phyloP scores from a whole-genome alignment of 2,888 invertebrate species.

The Myopa testacea region DNA sequence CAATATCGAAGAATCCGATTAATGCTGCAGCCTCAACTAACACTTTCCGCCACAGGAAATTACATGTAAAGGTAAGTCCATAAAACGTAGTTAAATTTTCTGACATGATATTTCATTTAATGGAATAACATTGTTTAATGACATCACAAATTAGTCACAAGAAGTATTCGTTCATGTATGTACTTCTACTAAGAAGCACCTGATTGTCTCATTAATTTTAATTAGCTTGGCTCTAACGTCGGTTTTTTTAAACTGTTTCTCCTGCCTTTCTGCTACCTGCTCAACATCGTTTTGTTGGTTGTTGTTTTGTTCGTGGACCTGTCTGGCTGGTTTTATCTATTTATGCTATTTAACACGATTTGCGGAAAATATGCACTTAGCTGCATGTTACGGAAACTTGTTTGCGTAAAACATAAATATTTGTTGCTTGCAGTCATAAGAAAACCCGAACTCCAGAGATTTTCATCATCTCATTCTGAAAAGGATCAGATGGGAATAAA shows the following conservation, averaged over 20 bases:
- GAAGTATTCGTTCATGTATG: no score
- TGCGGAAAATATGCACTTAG: no score
- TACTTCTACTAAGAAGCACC: background rate
- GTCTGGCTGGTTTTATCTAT: no score
- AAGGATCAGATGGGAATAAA: no score
- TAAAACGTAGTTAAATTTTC: background rate
- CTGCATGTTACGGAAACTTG: no score
- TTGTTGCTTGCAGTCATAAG: no score
- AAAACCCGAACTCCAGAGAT: no score
- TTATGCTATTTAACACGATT: no score
- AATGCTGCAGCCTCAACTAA: slow-evolving; percentile 38
- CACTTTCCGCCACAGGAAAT: slow-evolving; percentile 16
- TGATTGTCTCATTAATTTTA: slow-evolving; percentile 4
- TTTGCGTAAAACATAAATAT: no score
- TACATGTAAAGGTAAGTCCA: slow-evolving; percentile 44
- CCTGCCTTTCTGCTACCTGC: slow-evolving; percentile 35
- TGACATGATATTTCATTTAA: background rate
- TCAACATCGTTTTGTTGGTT: background rate
- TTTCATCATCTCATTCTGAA: no score
- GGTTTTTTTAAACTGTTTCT: background rate
- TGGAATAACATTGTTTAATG: background rate
- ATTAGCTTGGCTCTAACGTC: background rate
- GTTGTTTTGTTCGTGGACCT: slow-evolving; percentile 18
- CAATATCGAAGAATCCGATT: slow-evolving; percentile 21
- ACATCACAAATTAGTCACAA: background rate